These are phyloP conservation scores for Patella caerulea DNA, from an alignment of 2,888 invertebrate species.

Conservation along the genomic window DNA sequence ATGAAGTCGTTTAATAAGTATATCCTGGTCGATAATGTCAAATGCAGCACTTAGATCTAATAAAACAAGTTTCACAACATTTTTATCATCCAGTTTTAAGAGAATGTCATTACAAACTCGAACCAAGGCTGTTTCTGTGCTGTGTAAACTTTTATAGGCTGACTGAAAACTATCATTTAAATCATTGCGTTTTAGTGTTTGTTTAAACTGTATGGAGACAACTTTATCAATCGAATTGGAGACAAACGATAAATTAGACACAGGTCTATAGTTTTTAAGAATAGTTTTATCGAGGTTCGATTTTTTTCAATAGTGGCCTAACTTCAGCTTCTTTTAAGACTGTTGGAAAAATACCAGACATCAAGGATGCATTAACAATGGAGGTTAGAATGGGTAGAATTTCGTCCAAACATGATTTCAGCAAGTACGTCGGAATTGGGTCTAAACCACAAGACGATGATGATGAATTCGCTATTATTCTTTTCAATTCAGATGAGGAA, in stretches of 20 bases:
- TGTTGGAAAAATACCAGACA: no score
- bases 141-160: not conserved
- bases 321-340: not conserved
- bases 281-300: not conserved
- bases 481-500: no score
- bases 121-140: not conserved
- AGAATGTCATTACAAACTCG: not conserved
- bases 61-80: not conserved
- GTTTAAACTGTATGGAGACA: no score
- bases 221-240: no score
- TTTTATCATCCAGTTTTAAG: not conserved
- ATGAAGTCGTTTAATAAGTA: not conserved
- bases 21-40: not conserved
- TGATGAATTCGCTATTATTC: no score
- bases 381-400: no score
- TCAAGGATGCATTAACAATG: no score
- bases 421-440: no score
- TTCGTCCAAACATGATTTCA: no score
- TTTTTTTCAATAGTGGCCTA: not conserved
- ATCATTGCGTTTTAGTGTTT: no score
- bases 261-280: not conserved
- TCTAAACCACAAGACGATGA: no score
- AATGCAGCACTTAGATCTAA: slow-evolving; percentile 6
- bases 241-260: no score
- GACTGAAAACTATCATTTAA: not conserved